phyloP scores from a whole-genome alignment of 2,797 vertebrate species.

The Apogon talboti region DNA sequence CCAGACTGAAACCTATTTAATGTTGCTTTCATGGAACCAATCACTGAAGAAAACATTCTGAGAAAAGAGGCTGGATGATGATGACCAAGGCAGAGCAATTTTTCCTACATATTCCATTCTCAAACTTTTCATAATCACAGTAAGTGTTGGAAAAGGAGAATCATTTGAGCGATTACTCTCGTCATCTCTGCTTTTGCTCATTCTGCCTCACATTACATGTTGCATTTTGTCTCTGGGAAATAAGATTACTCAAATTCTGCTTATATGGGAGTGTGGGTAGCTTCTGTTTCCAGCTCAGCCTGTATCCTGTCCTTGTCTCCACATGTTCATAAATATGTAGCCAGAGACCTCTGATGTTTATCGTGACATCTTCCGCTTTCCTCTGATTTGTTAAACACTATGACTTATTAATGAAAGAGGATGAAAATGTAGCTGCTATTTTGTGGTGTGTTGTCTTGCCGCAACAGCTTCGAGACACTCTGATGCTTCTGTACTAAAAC shows the following conservation, averaged over 20 bases:
- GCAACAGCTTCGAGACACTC: slow-evolving; percentile 36
- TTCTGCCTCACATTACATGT: neutral
- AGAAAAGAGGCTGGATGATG: slow-evolving; percentile 10
- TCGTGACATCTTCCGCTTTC: slow-evolving; percentile 71
- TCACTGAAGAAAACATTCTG: slow-evolving; percentile 17
- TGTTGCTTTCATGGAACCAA: slow-evolving; percentile 6
- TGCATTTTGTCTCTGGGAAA: slow-evolving; percentile 25
- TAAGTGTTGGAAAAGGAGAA: neutral
- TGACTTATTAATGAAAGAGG: slow-evolving; percentile 83
- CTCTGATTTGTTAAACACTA: slow-evolving; percentile 78
- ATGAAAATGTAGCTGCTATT: slow-evolving; percentile 74
- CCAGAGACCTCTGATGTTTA: slow-evolving; percentile 68
- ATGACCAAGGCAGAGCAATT: neutral
- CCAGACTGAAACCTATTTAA: neutral
- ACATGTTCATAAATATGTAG: slow-evolving; percentile 58
- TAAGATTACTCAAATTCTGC: slow-evolving; percentile 41
- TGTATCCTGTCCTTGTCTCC: slow-evolving; percentile 9
- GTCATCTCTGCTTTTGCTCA: neutral
- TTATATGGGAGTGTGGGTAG: slow-evolving; percentile 21
- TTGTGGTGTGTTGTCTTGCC: slow-evolving; percentile 39
- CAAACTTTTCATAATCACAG: neutral
- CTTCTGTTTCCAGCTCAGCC: slow-evolving; percentile 40
- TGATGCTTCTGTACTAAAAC: slow-evolving; percentile 12
- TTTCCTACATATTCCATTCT: slow-evolving; percentile 4
- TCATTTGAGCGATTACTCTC: slow-evolving; percentile 4